Base-by-base conservation (phyloP, 2,888 invertebrate genomes). In the Epistrophe eligans region DNA sequence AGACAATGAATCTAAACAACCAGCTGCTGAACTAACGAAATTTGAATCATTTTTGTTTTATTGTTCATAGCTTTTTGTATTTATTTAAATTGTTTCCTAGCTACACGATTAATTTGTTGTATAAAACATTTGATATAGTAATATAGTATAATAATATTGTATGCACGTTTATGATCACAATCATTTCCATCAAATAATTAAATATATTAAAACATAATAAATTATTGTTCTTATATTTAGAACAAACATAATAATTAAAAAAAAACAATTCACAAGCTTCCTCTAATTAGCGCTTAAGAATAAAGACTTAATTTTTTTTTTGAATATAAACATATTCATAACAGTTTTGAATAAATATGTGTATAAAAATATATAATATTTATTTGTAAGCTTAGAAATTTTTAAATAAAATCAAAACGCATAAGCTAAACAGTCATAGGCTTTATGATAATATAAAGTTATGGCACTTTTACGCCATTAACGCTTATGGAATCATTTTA, bases 361-460 rank as follows among this genome's bases (percentile, higher is more conserved):
- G 79, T 87, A 87, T 85, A 85, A 85, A 87, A 87, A 87, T 87
- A 87, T 82, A 87, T 85, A 83, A 87, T 87, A 87, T 87, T 87
- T 87, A 87, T 87, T 87, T 87, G 81, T 87, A 87, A 83, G 85
- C 85, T 85, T 85, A 77, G 67, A 70, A 48, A 81, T 77, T 67
- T 73, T 77, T 45, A 77, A 72, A 66, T 40, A 67, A 73, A 57
- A 57, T 62, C 40, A 77, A 77, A 80, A 40, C 60, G 70, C 55
- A 74, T 81, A 85, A 85, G 79, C 74, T 87, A 87, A 83, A 83
- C 87, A 83, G 83, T 87, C 87, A 79, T 62, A 87, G 81, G 83
- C 76, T 83, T 70, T 70, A 70, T 67, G 50, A 87, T 83, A 76
- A 72, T 74, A 72, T 77, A 85, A 66, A 66, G 74, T 87, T 83